Evolutionary conservation across 2,888 invertebrate genomes (phyloP).

Genomic region (Netelia inedita): DNA sequence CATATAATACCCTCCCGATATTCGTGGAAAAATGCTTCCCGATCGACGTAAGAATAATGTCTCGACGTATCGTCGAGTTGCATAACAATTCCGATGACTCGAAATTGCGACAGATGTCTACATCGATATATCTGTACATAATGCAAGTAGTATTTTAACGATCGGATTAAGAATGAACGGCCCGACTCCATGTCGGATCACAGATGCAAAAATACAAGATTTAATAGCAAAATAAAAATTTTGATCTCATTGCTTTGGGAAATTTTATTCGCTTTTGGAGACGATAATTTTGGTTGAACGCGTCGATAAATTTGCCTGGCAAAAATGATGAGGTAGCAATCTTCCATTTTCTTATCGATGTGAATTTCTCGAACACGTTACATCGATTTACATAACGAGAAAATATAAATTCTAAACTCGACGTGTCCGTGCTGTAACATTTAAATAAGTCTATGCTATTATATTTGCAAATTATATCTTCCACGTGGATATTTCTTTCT

Average conservation of each 20-base stretch:
- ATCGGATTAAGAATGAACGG: not conserved
- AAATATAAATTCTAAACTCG: constrained; percentile 4
- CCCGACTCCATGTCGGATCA: not conserved
- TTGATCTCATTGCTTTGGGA: not conserved
- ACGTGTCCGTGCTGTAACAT: not conserved
- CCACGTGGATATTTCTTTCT: not conserved
- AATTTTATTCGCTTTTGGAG: not conserved
- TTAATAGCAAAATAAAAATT: not conserved
- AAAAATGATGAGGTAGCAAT: constrained; percentile 3
- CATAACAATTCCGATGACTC: constrained; percentile 50
- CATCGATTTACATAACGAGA: constrained; percentile 57
- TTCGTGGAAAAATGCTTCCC: constrained; percentile 23
- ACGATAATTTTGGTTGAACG: not conserved
- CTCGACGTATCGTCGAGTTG: constrained; percentile 39
- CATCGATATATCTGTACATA: not conserved
- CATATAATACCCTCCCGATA: not conserved
- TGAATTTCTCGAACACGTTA: constrained; percentile 45
- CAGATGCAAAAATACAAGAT: not conserved
- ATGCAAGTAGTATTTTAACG: not conserved
- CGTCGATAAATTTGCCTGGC: not conserved
- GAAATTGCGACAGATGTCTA: constrained; percentile 23
- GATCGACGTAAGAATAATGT: constrained; percentile 55
- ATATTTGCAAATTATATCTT: not conserved
- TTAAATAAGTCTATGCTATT: not conserved
- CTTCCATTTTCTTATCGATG: constrained; percentile 11